phyloP scores from a whole-genome alignment of 2,113 vertebrate species.

The Pelecanoides urinatrix region DNA sequence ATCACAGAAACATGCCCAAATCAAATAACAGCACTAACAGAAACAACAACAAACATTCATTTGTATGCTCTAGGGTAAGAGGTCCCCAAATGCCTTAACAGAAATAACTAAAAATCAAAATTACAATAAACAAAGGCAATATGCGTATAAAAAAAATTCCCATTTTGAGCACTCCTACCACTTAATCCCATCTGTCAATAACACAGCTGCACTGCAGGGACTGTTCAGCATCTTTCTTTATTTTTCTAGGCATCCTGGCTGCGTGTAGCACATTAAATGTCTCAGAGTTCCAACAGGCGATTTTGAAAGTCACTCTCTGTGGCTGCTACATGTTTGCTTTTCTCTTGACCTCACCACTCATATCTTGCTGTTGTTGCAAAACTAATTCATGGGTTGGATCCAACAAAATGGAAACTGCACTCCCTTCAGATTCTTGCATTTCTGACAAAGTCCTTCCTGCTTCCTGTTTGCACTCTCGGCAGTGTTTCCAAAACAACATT shows the following conservation, averaged over 20 bases:
- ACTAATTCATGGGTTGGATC: neutral
- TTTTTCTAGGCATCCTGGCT: conserved; percentile 41
- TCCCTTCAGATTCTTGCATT: neutral
- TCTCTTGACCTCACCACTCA: conserved; percentile 26
- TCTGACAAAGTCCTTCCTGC: conserved; percentile 31
- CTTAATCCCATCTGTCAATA: conserved; percentile 34
- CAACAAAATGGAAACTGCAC: neutral
- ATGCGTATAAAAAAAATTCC: neutral
- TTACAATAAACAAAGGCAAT: conserved; percentile 45
- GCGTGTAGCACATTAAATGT: neutral
- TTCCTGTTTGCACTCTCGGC: conserved; percentile 44
- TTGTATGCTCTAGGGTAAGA: neutral
- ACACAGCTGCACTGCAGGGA: conserved; percentile 20
- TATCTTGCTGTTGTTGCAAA: conserved; percentile 42
- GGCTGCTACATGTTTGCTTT: conserved; percentile 26
- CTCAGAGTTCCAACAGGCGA: neutral
- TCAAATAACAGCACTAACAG: neutral
- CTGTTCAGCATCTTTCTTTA: conserved; percentile 5
- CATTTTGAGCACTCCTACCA: neutral
- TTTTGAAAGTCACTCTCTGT: neutral
- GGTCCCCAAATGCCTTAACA: neutral
- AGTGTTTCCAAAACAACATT: conserved; percentile 51
- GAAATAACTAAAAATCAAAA: conserved; percentile 32
- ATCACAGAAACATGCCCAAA: neutral
- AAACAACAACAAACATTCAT: neutral